Evolutionary conservation across 2,888 invertebrate species (phyloP).

Genomic region (Acleris sparsana): DNA sequence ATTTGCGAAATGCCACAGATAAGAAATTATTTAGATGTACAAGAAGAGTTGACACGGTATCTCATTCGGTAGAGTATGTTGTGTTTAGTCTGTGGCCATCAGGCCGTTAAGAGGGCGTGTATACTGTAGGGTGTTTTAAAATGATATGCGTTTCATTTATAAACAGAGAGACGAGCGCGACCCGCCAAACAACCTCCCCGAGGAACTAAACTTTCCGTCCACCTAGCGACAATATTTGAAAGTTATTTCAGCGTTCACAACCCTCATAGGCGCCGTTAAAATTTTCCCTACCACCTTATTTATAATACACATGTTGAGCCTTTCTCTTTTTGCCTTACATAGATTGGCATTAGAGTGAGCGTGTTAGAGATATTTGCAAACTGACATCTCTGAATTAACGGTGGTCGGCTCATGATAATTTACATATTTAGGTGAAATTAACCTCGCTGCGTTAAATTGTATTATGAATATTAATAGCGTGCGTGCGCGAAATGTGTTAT

Average conservation of each 20-base stretch:
- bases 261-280: slow-evolving; percentile 84
- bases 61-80: background rate
- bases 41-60: slow-evolving; percentile 32
- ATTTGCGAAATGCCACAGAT: slow-evolving; percentile 41
- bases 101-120: slow-evolving; percentile 47
- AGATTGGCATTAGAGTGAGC: slow-evolving; percentile 44
- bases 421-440: slow-evolving; percentile 85
- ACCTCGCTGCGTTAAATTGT: slow-evolving; percentile 82
- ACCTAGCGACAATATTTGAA: slow-evolving; percentile 84
- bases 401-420: slow-evolving; percentile 84
- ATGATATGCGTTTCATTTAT: slow-evolving; percentile 80
- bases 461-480: slow-evolving; percentile 82
- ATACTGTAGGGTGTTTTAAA: slow-evolving; percentile 66
- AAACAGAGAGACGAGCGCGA: slow-evolving; percentile 74
- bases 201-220: slow-evolving; percentile 81
- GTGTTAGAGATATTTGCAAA: slow-evolving; percentile 72
- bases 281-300: slow-evolving; percentile 82
- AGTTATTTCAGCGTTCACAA: slow-evolving; percentile 84
- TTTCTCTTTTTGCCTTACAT: slow-evolving; percentile 53
- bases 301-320: slow-evolving; percentile 71
- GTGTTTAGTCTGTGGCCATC: slow-evolving; percentile 42
- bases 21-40: slow-evolving; percentile 19
- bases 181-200: slow-evolving; percentile 76
- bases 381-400: slow-evolving; percentile 81
- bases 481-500: slow-evolving; percentile 66